These are phyloP conservation scores for Siniperca scherzeri DNA, from an alignment of 2,797 vertebrate genomes.

Conservation along the genomic window DNA sequence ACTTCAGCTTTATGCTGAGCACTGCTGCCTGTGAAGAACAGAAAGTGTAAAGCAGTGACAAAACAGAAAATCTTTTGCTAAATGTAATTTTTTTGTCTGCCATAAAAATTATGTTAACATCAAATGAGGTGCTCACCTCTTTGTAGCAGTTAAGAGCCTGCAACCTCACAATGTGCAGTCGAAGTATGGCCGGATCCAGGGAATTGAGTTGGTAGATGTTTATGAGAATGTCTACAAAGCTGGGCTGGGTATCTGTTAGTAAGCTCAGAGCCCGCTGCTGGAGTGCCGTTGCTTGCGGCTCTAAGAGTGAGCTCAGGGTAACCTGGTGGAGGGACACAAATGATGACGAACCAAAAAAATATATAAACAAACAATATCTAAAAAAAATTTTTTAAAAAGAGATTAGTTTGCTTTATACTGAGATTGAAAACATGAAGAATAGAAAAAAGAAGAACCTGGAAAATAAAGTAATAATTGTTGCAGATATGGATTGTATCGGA, in stretches of 20 bases:
- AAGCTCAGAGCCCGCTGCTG: constrained; percentile 78
- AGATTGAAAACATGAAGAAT: not conserved
- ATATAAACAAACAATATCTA: not conserved
- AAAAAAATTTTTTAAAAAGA: not conserved
- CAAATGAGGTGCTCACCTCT: constrained; percentile 72
- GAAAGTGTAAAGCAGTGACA: not conserved
- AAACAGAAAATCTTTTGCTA: not conserved
- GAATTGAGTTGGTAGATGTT: constrained; percentile 80
- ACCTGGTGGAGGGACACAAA: constrained; percentile 55
- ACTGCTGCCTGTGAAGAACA: constrained; percentile 72
- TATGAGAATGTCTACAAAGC: constrained; percentile 73
- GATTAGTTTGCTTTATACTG: not conserved
- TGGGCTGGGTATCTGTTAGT: constrained; percentile 71
- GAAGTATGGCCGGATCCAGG: constrained; percentile 72
- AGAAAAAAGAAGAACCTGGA: not conserved
- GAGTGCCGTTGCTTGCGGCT: constrained; percentile 61
- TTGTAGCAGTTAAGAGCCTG: constrained; percentile 73
- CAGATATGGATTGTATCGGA: not conserved
- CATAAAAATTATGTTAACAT: not conserved
- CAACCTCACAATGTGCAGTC: constrained; percentile 70
- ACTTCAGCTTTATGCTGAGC: constrained; percentile 76
- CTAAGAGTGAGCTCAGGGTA: constrained; percentile 63
- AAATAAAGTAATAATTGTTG: not conserved
- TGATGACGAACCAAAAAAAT: not conserved
- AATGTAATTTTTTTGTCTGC: too few species aligned